phyloP scores from a whole-genome alignment of 2,888 invertebrate species.

The Mimumesa dahlbomi region DNA sequence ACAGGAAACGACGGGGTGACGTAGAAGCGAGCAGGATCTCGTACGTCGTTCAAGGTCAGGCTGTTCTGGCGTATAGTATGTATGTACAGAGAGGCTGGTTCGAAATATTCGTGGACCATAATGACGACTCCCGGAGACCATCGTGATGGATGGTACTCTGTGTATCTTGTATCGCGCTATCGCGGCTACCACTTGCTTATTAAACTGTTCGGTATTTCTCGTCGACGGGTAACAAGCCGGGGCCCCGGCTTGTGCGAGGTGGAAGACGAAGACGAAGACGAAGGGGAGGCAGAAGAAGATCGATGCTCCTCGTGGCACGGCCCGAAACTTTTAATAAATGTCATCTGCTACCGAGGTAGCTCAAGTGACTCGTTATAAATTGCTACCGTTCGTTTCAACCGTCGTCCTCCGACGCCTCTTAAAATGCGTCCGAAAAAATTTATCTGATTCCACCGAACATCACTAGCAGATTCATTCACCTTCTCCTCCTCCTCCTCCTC shows the following conservation, averaged over 20 bases:
- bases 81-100: conserved; percentile 23
- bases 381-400: conserved; percentile 58
- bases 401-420: conserved; percentile 15
- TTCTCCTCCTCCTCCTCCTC: not conserved
- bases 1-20: conserved; percentile 2
- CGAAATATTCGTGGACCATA: conserved; percentile 56
- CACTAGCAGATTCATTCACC: too few relatives aligned
- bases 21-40: not conserved
- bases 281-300: conserved; percentile 54
- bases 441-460: conserved; percentile 56
- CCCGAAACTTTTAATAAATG: conserved; percentile 72
- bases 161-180: conserved; percentile 72
- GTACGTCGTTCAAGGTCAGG: conserved; percentile 18
- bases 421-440: conserved; percentile 51
- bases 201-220: conserved; percentile 74
- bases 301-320: conserved; percentile 57
- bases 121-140: conserved; percentile 66
- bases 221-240: conserved; percentile 67
- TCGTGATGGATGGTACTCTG: conserved; percentile 71
- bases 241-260: conserved; percentile 32
- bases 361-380: conserved; percentile 65
- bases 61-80: not conserved
- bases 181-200: conserved; percentile 72
- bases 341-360: conserved; percentile 70
- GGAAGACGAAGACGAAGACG: conserved; percentile 12